Evolutionary conservation across 2,888 invertebrate species (phyloP).

Genomic region (Nesidiocoris tenuis): DNA sequence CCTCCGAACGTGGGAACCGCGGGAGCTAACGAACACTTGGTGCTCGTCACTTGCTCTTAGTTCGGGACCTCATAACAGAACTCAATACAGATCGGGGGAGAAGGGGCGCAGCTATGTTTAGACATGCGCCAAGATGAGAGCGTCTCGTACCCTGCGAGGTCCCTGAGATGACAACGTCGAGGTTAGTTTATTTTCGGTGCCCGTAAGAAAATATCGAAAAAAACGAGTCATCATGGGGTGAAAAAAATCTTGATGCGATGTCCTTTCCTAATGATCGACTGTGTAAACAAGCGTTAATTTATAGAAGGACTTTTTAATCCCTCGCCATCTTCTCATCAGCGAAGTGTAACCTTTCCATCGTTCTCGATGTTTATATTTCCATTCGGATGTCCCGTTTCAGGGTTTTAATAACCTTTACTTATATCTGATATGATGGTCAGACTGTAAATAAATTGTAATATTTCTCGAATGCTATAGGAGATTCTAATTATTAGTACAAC

Average conservation of each 20-base stretch:
- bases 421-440: no score
- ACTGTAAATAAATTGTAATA: no score
- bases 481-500: no score
- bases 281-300: background rate
- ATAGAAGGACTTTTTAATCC: background rate
- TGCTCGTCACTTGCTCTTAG: constrained; percentile 30
- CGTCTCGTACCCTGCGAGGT: background rate
- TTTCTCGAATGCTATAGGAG: no score
- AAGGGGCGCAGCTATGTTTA: background rate
- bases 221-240: background rate
- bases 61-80: background rate
- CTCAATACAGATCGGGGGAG: background rate
- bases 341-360: no score
- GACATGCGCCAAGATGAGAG: background rate
- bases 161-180: background rate
- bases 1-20: constrained; percentile 33
- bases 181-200: background rate
- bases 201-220: background rate
- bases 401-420: no score
- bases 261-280: background rate
- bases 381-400: no score
- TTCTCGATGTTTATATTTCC: no score
- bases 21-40: constrained; percentile 37
- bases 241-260: background rate
- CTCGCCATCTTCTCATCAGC: no score